Evolutionary conservation across 2,797 vertebrate species (phyloP).

Genomic region (Spinus olivaceus): DNA sequence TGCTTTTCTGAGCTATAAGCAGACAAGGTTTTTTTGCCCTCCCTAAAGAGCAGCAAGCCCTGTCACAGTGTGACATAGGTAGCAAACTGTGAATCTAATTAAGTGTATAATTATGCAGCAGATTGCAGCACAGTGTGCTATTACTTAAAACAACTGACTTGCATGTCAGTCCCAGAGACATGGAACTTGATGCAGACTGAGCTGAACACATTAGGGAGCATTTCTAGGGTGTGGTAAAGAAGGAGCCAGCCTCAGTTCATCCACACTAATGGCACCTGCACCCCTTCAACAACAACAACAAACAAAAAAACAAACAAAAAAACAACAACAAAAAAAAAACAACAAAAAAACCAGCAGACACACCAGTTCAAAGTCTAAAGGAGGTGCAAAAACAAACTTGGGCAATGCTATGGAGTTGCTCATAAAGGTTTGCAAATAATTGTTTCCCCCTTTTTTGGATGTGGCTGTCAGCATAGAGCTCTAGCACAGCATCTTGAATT

Average conservation of each 20-base stretch:
- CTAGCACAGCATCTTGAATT: background rate
- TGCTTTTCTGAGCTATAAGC: background rate
- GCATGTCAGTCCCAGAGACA: background rate
- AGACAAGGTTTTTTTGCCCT: background rate
- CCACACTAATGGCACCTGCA: background rate
- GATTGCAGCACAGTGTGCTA: conserved; percentile 30
- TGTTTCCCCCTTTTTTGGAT: background rate
- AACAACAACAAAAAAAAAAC: too few species aligned
- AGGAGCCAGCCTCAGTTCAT: background rate
- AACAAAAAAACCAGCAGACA: background rate
- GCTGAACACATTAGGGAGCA: background rate
- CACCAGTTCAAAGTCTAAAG: background rate
- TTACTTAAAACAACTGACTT: background rate
- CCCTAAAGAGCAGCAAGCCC: background rate
- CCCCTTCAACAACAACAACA: background rate
- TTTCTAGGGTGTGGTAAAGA: background rate
- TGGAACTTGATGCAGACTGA: accelerated
- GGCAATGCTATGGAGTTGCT: background rate
- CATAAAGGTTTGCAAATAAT: accelerated
- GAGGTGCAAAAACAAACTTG: background rate
- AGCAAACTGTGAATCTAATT: conserved; percentile 52
- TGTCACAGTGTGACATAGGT: conserved; percentile 18
- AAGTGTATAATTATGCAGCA: conserved; percentile 50
- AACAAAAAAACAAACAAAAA: too few species aligned
- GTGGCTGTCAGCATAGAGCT: background rate